phyloP scores from a whole-genome alignment of 2,113 vertebrate genomes.

The Nesoenas mayeri region DNA sequence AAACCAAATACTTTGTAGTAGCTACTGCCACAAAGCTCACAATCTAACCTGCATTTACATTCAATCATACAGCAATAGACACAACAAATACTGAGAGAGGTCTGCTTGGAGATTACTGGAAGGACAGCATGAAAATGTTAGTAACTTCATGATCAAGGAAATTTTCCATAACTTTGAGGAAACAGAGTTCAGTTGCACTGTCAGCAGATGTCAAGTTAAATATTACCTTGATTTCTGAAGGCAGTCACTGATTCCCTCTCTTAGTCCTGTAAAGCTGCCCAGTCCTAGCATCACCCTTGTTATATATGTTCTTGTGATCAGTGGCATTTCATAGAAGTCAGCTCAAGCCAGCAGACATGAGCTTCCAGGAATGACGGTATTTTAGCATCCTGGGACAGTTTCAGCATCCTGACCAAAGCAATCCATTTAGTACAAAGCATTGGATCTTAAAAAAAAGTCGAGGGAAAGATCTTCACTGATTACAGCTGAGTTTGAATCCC shows the following conservation, averaged over 20 bases:
- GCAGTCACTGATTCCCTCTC: neutral
- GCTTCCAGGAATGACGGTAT: neutral
- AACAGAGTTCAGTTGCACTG: neutral
- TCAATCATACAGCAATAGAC: neutral
- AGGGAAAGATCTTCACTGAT: neutral
- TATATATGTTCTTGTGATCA: neutral
- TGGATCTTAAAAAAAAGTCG: neutral
- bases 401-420: neutral
- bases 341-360: neutral
- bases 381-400: neutral
- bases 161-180: neutral
- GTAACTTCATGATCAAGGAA: neutral
- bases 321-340: neutral
- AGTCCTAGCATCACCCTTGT: neutral
- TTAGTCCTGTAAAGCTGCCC: neutral
- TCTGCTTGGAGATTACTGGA: neutral
- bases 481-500: neutral
- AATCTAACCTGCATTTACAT: neutral
- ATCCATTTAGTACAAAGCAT: neutral
- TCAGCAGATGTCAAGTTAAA: conserved; percentile 11
- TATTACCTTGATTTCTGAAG: neutral
- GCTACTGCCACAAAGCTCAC: neutral
- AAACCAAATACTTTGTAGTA: neutral
- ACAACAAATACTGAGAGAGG: neutral
- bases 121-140: neutral